phyloP scores from a whole-genome alignment of 2,797 vertebrate genomes.

The Ateles fusciceps region DNA sequence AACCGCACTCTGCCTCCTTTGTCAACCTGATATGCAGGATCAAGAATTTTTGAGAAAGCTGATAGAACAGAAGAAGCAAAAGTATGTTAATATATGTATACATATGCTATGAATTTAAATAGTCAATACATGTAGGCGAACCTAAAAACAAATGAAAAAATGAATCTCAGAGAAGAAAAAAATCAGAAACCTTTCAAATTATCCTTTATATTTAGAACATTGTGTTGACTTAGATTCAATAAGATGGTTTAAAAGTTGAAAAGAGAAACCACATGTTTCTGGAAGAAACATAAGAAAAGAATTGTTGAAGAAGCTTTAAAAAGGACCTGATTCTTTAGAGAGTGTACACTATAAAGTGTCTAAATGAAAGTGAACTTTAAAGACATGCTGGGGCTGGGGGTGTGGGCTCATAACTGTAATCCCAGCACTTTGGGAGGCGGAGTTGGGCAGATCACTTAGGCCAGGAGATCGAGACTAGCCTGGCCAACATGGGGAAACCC shows the following conservation, averaged over 20 bases:
- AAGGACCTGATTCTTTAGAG: background rate
- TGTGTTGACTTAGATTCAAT: background rate
- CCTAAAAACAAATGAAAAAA: background rate
- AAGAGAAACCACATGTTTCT: background rate
- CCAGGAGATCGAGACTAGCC: background rate
- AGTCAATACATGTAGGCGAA: background rate
- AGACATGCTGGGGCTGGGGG: background rate
- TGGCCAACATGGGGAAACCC: background rate
- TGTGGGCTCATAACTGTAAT: background rate
- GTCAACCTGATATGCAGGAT: constrained; percentile 96
- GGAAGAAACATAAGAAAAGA: background rate
- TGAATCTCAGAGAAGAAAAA: background rate
- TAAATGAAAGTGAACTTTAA: background rate
- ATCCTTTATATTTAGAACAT: background rate
- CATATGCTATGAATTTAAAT: background rate
- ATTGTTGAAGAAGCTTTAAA: background rate
- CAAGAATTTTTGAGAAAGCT: constrained; percentile 98
- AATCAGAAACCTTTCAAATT: background rate
- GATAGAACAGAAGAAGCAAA: constrained; percentile 48
- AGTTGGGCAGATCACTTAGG: background rate
- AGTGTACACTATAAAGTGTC: background rate
- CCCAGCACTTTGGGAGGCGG: background rate
- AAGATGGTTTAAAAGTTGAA: background rate
- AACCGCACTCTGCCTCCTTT: constrained; percentile 97
- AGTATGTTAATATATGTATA: background rate